Evolutionary conservation across 2,113 vertebrate genomes (phyloP).

Genomic region (Gymnogyps californianus): DNA sequence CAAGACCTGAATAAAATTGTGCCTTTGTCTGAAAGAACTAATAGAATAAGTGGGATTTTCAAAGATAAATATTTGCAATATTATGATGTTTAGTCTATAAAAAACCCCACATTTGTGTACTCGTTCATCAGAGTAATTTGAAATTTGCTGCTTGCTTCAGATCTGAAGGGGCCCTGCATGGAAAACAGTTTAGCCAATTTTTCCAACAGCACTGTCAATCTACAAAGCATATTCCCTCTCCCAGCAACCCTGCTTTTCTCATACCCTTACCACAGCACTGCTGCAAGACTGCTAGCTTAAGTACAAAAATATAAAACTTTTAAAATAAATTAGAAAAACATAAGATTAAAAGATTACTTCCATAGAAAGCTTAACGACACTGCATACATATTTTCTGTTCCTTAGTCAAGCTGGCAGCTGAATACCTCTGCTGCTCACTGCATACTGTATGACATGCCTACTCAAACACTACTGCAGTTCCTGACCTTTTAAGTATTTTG

Average conservation of each 20-base stretch:
- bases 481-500: not conserved
- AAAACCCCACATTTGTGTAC: not conserved
- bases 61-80: not conserved
- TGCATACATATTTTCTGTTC: not conserved
- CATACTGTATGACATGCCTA: fast-evolving
- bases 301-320: not conserved
- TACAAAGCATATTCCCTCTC: not conserved
- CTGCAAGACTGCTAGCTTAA: not conserved
- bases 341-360: not conserved
- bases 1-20: not conserved
- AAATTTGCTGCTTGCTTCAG: not conserved
- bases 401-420: not conserved
- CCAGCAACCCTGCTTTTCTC: not conserved
- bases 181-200: not conserved
- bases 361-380: fast-evolving
- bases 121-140: not conserved
- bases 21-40: not conserved
- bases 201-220: not conserved
- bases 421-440: not conserved
- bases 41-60: not conserved
- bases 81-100: not conserved
- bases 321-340: not conserved
- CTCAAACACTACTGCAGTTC: not conserved
- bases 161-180: not conserved
- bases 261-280: not conserved